Conservation (phyloP, 2,888 invertebrate genomes). For the Terebella lapidaria region DNA sequence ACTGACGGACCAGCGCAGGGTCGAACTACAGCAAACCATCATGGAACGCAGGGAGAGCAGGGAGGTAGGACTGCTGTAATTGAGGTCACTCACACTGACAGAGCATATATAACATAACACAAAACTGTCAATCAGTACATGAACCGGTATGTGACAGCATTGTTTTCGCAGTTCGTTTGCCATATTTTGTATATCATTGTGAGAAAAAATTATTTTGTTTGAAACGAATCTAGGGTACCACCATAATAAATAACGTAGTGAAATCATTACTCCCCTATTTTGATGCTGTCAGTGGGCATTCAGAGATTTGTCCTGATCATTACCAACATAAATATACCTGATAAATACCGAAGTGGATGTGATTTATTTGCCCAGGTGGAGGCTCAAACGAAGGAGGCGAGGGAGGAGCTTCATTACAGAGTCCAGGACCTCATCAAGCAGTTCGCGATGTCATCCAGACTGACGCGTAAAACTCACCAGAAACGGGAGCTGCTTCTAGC, state of each 20-base stretch:
- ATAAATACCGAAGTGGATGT: no score
- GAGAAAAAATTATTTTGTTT: no score
- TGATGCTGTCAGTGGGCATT: no score
- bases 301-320: no score
- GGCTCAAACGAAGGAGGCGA: constrained; percentile 16
- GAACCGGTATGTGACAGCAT: no score
- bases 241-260: no score
- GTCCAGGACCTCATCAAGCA: constrained; percentile 36
- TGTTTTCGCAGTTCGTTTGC: no score
- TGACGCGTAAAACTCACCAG: constrained; percentile 35
- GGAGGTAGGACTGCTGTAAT: constrained; percentile 29
- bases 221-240: no score
- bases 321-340: no score
- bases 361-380: background rate
- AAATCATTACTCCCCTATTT: no score
- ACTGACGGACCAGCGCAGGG: constrained; percentile 43
- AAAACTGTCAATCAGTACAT: background rate
- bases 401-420: constrained; percentile 36
- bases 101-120: background rate
- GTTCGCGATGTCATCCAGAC: constrained; percentile 31
- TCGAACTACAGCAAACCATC: constrained; percentile 42
- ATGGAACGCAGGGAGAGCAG: constrained; percentile 38
- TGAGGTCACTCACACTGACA: background rate
- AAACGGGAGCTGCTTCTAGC: constrained; percentile 44
- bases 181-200: no score